Evolutionary conservation across 1,140 invertebrate species (phyloP).

Genomic region (Yoshiicerus persimilis): DNA sequence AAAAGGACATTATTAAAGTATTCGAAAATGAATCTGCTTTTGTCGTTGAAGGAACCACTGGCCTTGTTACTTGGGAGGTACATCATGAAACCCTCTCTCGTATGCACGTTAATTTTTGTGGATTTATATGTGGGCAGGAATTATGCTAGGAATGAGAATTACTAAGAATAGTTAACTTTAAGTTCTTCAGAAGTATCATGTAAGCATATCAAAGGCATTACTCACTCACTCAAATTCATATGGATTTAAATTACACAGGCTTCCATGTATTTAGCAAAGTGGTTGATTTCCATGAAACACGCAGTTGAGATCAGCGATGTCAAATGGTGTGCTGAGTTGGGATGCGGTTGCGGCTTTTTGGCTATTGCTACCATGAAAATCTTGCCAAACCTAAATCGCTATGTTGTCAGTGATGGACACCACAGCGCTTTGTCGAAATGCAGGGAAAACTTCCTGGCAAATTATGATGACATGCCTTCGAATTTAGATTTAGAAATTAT

Average conservation of each 20-base stretch:
- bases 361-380: constrained; percentile 27
- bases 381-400: background rate
- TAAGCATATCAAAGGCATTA: background rate
- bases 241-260: background rate
- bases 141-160: too few species aligned
- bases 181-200: background rate
- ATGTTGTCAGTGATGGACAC: constrained; percentile 30
- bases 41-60: constrained; percentile 36
- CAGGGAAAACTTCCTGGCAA: constrained; percentile 12
- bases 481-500: constrained; percentile 12
- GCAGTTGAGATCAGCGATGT: background rate
- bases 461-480: background rate
- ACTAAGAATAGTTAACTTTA: too few species aligned
- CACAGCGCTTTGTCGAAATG: constrained; percentile 15
- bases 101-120: background rate
- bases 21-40: constrained; percentile 31
- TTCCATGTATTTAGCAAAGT: constrained; percentile 7
- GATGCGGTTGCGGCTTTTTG: constrained; percentile 35
- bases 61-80: constrained; percentile 35
- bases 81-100: background rate
- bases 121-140: background rate
- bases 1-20: constrained; percentile 23
- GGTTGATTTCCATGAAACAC: background rate
- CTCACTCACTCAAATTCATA: background rate
- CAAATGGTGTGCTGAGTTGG: constrained; percentile 25